A percentile compares a stretch with the other conserved stretches of the same genome.
phyloP scores from a whole-genome alignment of 2,797 vertebrate species.

The Cottoperca gobio region DNA sequence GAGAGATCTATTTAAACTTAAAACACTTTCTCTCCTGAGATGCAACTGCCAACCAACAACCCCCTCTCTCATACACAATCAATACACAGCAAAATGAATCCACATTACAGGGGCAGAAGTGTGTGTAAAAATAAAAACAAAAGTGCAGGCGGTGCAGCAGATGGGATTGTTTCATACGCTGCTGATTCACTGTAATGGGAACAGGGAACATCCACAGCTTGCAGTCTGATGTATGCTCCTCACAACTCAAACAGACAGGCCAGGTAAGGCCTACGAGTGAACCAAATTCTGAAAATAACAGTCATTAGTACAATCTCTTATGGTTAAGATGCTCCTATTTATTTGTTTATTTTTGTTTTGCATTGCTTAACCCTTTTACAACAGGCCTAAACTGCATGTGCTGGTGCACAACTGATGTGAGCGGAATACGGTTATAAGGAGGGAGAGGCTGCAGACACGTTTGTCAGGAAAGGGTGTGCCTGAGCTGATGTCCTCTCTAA shows the following conservation, averaged over 20 bases:
- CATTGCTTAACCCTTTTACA: not conserved
- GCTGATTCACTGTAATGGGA: conserved; percentile 67
- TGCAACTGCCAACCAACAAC: conserved; percentile 12
- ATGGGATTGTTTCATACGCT: conserved; percentile 69
- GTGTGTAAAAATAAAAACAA: conserved; percentile 52
- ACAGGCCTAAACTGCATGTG: not conserved
- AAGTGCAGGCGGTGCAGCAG: conserved; percentile 52
- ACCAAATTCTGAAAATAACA: conserved; percentile 26
- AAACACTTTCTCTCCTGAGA: conserved; percentile 6
- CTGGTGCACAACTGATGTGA: not conserved
- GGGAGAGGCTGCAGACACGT: conserved; percentile 36
- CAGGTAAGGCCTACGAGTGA: conserved; percentile 29
- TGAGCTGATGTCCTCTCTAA: conserved; percentile 57
- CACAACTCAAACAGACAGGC: conserved; percentile 70
- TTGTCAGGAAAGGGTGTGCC: conserved; percentile 23
- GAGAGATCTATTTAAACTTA: not conserved
- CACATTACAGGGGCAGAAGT: conserved; percentile 30
- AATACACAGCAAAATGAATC: conserved; percentile 48
- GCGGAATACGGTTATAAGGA: conserved; percentile 4
- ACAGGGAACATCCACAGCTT: conserved; percentile 50
- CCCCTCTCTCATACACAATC: conserved; percentile 32
- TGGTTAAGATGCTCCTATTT: conserved; percentile 4
- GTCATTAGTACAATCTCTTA: conserved; percentile 16
- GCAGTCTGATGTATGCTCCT: conserved; percentile 70
- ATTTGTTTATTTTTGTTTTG: conserved; percentile 7